Evolutionary conservation across 2,797 vertebrate species (phyloP).

Genomic region (Gymnoscopelus microlampas): DNA sequence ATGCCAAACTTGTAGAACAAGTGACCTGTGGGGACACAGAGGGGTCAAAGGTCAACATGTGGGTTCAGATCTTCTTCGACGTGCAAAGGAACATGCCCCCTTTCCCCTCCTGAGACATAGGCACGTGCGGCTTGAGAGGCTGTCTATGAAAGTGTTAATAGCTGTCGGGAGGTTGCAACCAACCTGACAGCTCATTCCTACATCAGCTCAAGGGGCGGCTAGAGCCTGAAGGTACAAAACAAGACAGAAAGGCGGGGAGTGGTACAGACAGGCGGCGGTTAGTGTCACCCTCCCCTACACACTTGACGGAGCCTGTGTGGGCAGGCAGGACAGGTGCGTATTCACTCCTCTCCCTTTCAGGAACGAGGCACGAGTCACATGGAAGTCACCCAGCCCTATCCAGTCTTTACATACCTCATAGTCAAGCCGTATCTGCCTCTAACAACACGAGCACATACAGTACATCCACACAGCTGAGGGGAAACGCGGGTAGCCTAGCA

Average conservation of each 20-base stretch:
- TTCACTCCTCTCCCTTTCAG: slow-evolving; percentile 43
- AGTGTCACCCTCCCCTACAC: slow-evolving; percentile 23
- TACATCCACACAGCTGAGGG: slow-evolving; percentile 26
- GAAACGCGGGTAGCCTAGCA: slow-evolving; percentile 25
- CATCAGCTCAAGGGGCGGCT: slow-evolving; percentile 45
- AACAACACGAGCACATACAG: slow-evolving; percentile 40
- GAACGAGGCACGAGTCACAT: slow-evolving; percentile 50
- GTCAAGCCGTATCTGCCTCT: slow-evolving; percentile 44
- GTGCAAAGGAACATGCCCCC: slow-evolving; percentile 14
- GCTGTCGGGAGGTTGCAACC: slow-evolving; percentile 43
- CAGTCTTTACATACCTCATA: slow-evolving; percentile 51
- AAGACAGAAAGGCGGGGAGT: slow-evolving; percentile 32
- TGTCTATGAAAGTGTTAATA: slow-evolving; percentile 31
- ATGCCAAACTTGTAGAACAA: slow-evolving; percentile 97
- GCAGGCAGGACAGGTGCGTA: slow-evolving; percentile 60
- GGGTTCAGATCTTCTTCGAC: slow-evolving; percentile 4
- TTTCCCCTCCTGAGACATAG: slow-evolving; percentile 19
- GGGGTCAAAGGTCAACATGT: slow-evolving; percentile 9
- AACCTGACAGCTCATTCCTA: slow-evolving; percentile 57
- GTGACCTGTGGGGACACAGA: slow-evolving; percentile 84
- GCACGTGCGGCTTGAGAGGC: slow-evolving; percentile 30
- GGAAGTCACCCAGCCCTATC: slow-evolving; percentile 50
- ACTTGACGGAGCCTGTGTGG: slow-evolving; percentile 61
- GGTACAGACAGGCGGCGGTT: slow-evolving; percentile 23
- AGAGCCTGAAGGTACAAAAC: slow-evolving; percentile 43